Conservation (phyloP, 2,113 vertebrate genomes). For the Mesocricetus auratus region DNA sequence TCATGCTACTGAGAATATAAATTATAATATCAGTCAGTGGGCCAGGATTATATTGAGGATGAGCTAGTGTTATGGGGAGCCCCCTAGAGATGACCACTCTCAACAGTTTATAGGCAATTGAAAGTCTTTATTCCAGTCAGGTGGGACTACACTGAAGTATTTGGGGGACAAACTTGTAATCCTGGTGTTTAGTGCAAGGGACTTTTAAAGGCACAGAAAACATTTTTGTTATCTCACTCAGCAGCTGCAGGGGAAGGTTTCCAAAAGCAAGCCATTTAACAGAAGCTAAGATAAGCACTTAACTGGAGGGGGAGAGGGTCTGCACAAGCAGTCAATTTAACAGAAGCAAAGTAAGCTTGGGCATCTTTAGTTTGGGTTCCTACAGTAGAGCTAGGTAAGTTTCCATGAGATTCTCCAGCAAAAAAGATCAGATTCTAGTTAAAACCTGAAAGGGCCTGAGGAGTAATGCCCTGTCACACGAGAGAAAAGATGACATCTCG, state of each 20-base stretch:
- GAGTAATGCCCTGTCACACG: background rate
- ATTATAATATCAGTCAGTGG: slow-evolving; percentile 5
- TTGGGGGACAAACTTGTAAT: background rate
- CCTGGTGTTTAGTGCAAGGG: background rate
- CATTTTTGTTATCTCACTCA: background rate
- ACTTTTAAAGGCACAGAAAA: background rate
- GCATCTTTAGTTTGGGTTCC: background rate
- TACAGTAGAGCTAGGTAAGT: background rate
- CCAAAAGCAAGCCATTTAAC: background rate
- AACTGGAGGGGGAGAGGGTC: background rate
- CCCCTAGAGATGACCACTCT: background rate
- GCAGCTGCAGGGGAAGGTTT: background rate
- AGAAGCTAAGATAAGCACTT: background rate
- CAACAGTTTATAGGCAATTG: background rate
- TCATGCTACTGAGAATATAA: background rate
- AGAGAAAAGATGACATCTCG: background rate
- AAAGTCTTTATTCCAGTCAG: background rate
- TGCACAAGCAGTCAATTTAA: background rate
- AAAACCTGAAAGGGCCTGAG: background rate
- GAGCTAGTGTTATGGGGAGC: background rate
- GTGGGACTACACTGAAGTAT: background rate
- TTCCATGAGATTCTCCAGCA: background rate
- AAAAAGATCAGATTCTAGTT: background rate
- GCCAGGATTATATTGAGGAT: background rate
- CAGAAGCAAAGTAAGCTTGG: background rate